A percentile compares a stretch with the other conserved stretches of the same genome.
Evolutionary conservation across 2,113 vertebrate species (phyloP).

Genomic region (Aspiorhynchus laticeps): DNA sequence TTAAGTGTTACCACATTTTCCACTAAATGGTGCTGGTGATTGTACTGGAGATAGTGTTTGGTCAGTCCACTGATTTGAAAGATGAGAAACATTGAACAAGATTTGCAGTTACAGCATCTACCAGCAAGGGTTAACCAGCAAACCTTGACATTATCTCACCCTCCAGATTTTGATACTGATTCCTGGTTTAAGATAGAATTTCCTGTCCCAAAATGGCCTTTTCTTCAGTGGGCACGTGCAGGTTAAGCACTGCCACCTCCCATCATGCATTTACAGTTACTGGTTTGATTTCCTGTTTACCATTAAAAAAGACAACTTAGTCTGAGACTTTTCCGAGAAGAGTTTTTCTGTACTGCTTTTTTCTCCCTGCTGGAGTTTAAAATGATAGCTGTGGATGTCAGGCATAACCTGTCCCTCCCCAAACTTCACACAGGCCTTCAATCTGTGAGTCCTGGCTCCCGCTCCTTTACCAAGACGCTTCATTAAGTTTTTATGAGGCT

Average conservation of each 20-base stretch:
- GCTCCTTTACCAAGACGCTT: constrained; percentile 48
- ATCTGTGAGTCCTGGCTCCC: constrained; percentile 33
- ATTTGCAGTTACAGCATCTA: background rate
- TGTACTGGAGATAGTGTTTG: background rate
- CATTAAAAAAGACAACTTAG: constrained; percentile 3
- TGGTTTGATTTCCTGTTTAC: constrained; percentile 9
- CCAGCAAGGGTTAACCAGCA: background rate
- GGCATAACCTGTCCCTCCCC: constrained; percentile 42
- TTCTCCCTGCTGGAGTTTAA: constrained; percentile 12
- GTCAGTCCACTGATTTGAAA: background rate
- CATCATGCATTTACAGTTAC: background rate
- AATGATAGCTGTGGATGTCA: constrained; percentile 42
- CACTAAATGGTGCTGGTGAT: background rate
- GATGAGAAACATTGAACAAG: background rate
- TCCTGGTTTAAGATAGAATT: background rate
- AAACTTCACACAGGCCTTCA: constrained; percentile 38
- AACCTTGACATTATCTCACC: background rate
- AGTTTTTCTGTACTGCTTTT: background rate
- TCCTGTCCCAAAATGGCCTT: background rate
- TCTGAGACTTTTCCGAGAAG: background rate
- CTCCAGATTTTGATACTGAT: background rate
- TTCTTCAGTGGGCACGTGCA: background rate
- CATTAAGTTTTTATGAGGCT: constrained; percentile 53
- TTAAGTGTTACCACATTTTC: background rate
- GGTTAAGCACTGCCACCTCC: background rate